Evolutionary conservation across 2,888 invertebrate genomes (phyloP), one percentile per base, ranked within the genome.

Genomic region (Exephanes ischioxanthus): DNA sequence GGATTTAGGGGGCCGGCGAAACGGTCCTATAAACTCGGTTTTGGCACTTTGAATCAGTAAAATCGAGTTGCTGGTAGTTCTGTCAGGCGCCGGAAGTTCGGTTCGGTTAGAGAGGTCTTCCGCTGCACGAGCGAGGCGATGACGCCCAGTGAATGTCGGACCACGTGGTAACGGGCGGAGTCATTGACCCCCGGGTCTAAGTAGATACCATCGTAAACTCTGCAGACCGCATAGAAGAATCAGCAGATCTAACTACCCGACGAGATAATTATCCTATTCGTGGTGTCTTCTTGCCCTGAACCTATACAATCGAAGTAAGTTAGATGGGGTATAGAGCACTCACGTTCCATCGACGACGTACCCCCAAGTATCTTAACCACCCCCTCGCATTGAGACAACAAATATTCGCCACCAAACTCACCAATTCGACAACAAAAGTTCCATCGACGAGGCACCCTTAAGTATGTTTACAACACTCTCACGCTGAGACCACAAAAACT

Each of bases 141-240:
- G 26, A 48, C 19, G 71, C 55, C 51, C 19, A 22, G 81, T 37
- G 19, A 71, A 79, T 58, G 53, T 45, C 16, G 53, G 53, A 45
- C 67, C 68, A 78, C 73, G 72, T 48, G 81, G 37, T 72, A 37
- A 61, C 63, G 58, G 33, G 19, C 80, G 22, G 77, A 68, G 79
- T n/a, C 76, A 72, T 85, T 79, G 78, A 85, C 85, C 79, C 71
- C 33, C 53, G 58, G 41, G 61, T 48, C 16, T 16, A 76, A 75
- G 67, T 76, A 67, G 48, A 88, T 86, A 82, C 79, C 76, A 70
- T 83, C 66, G 86, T 83, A 82, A 86, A 80, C 53, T 70, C 63
- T 58, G 75, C 41, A 41, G 75, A 84, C 86, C 77, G 68, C 76
- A 75, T 33, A 80, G 76, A 58, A 79, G 55, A 41, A 55, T 37